phyloP scores from a whole-genome alignment of 2,113 vertebrate genomes.

The Panurus biarmicus region DNA sequence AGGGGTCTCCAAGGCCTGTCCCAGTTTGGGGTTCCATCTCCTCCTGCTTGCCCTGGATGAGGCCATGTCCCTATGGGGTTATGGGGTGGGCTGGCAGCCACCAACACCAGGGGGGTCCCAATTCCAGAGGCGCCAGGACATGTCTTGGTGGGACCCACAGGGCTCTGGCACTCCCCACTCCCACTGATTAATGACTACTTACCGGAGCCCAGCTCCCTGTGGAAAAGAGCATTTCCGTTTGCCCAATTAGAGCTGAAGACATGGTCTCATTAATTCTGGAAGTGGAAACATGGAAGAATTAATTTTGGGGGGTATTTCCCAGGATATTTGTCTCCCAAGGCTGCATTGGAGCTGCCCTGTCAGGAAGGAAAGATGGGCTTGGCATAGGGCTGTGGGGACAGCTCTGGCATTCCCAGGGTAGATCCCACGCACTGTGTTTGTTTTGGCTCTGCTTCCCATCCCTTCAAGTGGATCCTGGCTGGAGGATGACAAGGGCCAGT shows the following conservation, averaged over 20 bases:
- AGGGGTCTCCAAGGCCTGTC: background rate
- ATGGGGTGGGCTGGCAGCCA: background rate
- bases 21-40: rapidly evolving
- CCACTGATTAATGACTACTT: conserved; percentile 2
- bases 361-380: conserved; percentile 13
- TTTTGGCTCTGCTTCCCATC: conserved; percentile 26
- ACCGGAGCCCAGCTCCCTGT: background rate
- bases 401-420: background rate
- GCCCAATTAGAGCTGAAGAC: conserved; percentile 22
- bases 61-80: rapidly evolving
- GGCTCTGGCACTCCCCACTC: rapidly evolving
- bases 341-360: conserved; percentile 2
- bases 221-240: background rate
- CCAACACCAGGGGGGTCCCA: rapidly evolving
- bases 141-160: rapidly evolving
- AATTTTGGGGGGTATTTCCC: background rate
- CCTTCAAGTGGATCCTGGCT: background rate
- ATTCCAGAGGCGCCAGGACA: background rate
- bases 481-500: conserved; percentile 24
- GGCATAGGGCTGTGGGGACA: background rate
- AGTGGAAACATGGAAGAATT: background rate
- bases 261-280: conserved; percentile 32
- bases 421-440: conserved; percentile 32
- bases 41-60: background rate
- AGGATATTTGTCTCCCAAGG: background rate